Percentiles rank a stretch among this genome's conserved stretches.
These are phyloP conservation scores for Fringilla coelebs DNA, from an alignment of 2,797 vertebrate genomes.

Conservation along the genomic window DNA sequence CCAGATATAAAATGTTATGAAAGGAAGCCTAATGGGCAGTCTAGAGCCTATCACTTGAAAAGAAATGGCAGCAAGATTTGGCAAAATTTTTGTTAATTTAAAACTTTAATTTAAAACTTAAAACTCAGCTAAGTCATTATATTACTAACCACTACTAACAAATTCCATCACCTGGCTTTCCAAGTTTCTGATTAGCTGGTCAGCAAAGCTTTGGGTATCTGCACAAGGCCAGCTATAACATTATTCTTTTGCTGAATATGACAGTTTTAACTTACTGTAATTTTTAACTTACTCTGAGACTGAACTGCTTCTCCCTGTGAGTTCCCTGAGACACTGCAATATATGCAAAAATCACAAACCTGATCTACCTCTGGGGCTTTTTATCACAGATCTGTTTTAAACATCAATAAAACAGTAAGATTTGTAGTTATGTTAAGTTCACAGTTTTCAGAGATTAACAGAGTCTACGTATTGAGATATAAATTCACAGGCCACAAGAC, in stretches of 20 bases:
- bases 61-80: neutral
- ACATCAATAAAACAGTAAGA: neutral
- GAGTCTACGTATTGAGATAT: neutral
- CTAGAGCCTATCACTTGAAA: neutral
- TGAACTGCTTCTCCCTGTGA: neutral
- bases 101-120: neutral
- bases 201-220: neutral
- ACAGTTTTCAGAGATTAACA: neutral
- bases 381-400: neutral
- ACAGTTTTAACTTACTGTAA: neutral
- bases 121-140: neutral
- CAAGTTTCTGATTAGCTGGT: neutral
- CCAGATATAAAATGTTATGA: neutral
- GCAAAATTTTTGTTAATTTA: neutral
- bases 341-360: neutral
- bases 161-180: neutral
- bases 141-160: neutral
- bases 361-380: neutral
- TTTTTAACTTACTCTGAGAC: neutral
- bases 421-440: neutral
- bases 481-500: neutral
- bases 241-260: neutral
- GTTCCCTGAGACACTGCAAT: neutral
- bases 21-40: neutral
- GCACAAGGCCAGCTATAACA: neutral